Base-by-base conservation (phyloP, 2,888 invertebrate species). In the Sceliomorpha sp. region DNA sequence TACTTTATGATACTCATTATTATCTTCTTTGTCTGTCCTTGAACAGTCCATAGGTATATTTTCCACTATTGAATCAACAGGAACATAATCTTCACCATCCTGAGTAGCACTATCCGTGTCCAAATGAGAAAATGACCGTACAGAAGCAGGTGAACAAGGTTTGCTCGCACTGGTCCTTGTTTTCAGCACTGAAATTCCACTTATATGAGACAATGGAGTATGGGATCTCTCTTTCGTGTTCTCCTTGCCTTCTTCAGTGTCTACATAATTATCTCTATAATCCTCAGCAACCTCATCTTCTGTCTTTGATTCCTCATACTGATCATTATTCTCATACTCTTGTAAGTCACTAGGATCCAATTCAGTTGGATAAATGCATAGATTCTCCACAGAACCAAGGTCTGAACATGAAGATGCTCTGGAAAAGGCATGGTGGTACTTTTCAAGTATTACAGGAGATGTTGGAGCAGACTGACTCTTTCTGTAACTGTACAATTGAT, bases 221-320 rank as follows among this genome's bases (percentile, higher is more conserved):
- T 80, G 82, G 0, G 84, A 82, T 31, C 79, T 74, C 26, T 69
- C 58, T 14, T 73, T 63, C 7, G 82, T 81, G 5, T 50, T 14
- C 12, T 56, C 67, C 2, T 82, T 79, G 26, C 66, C 60, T n/a
- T 80, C 83, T 45, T 82, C 86, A 10, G 86, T 77, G 20, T 88
- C 88, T 76, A 88, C 89, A 60, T 75, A 89, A 76, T 84, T 83
- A 6, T 83, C 82, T 26, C 80, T 80, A n/a, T 81, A 81, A 51
- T 76, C 89, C 74, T 82, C 80, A 4, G 79, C 78, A 10, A 85
- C 80, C 12, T 75, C 85, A 5, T 89, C 89, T 36, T 89, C 89
- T 59, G 90, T 89, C 10, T 89, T 89, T 31, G 89, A 74, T 15
- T 89, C 89, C 37, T 89, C 89, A 15, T 90, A 89, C 2, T 70